These are phyloP conservation scores for Lepetodrilus schrolli DNA, from an alignment of 2,888 invertebrate species.

Conservation along the genomic window DNA sequence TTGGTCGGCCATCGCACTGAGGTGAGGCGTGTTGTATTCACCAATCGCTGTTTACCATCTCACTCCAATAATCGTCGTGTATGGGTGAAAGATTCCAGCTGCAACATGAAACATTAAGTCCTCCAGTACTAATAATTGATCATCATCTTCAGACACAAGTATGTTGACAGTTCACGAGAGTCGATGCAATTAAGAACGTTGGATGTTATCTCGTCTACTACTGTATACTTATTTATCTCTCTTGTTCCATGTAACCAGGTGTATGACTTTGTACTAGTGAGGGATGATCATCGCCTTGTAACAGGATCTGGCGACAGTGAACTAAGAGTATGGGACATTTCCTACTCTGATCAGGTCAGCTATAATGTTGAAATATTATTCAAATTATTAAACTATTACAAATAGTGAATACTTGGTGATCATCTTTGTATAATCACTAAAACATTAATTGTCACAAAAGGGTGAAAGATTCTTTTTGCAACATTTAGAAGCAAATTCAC, in stretches of 20 bases:
- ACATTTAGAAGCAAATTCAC: no score
- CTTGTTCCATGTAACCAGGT: conserved; percentile 83
- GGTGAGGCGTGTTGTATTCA: conserved; percentile 77
- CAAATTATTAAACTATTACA: background rate
- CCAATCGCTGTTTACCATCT: background rate
- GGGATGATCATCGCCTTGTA: conserved; percentile 87
- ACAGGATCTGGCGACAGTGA: conserved; percentile 90
- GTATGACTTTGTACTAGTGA: conserved; percentile 87
- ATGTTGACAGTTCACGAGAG: no score
- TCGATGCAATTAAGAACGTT: no score
- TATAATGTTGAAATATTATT: background rate
- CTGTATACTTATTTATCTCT: no score
- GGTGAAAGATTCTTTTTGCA: no score
- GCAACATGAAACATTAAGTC: no score
- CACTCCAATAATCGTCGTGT: background rate
- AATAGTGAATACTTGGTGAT: background rate
- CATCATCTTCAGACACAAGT: no score
- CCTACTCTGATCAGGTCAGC: conserved; percentile 39
- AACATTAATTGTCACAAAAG: conserved; percentile 3
- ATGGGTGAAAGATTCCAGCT: no score
- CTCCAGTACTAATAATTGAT: no score
- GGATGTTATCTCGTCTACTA: no score
- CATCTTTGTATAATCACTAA: background rate
- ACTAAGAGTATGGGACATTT: conserved; percentile 88
- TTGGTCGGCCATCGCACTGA: conserved; percentile 82